Base-by-base conservation (phyloP, 2,888 invertebrate species). In the Clistopyga incitator region DNA sequence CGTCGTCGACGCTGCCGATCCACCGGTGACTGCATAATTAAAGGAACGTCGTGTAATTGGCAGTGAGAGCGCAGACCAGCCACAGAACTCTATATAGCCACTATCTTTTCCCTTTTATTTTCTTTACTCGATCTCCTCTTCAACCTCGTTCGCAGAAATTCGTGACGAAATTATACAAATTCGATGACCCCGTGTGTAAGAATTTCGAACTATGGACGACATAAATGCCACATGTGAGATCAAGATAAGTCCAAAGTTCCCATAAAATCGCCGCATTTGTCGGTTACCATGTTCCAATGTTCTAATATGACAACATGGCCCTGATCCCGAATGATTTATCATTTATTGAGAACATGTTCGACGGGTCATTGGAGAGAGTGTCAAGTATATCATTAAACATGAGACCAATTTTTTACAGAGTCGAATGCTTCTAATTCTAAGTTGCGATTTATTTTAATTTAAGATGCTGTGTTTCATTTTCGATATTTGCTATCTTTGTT, bases 11-110 rank as follows among this genome's bases (percentile, higher is more conserved):
- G 86, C 79, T 78, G 76, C 86, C 86, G 88, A 90, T 90, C 90
- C 87, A 89, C 86, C 89, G 90, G 87, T 88, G 88, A 88, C 84
- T 91, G 91, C 91, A 91, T 91, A 91, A 91, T 91, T 90, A 90
- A 91, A 91, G 91, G 91, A 91, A 88, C 90, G 88, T 91, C 90
- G 88, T 88, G 91, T 91, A 91, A 91, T 91, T 90, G 90, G 90
- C 89, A 88, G 87, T 87, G 78, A 85, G 85, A 70, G 74, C 56
- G 34, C 85, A 56, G 59, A 65, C 64, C 47, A 52, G 52, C 10
- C 47, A 56, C 52, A 54, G 15, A 23, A 47, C 54, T 78, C 67
- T 72, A 54, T 64, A 67, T 25, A 38, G 59, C 23, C 75, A 29
- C 67, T 56, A 59, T 34, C 34, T 56, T 59, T 68, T 50, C 50